Percentiles rank a stretch among this genome's conserved stretches.
These are phyloP conservation scores for Megaceryle maxima DNA, from an alignment of 2,113 vertebrate species.

Conservation along the genomic window DNA sequence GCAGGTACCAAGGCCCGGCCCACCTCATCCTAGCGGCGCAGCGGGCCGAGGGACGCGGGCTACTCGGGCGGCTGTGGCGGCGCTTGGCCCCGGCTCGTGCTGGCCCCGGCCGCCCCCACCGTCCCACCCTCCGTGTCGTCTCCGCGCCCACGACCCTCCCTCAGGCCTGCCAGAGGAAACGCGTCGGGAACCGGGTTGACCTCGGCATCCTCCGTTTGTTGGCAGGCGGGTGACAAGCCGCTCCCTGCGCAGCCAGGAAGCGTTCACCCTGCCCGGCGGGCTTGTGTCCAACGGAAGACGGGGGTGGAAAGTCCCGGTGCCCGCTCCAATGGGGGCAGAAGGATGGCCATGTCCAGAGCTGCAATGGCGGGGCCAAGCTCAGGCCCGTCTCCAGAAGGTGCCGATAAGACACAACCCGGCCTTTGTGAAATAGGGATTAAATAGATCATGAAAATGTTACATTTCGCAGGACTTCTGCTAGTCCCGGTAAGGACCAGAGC, in stretches of 20 bases:
- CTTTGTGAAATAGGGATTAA: too few species aligned
- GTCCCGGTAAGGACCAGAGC: too few species aligned
- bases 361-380: neutral
- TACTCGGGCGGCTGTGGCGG: neutral
- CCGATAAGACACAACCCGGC: too few species aligned
- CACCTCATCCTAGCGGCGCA: slow-evolving; percentile 40
- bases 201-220: slow-evolving; percentile 48
- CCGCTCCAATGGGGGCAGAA: neutral
- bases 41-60: neutral
- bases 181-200: slow-evolving; percentile 22
- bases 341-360: neutral
- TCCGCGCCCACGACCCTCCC: slow-evolving; percentile 24
- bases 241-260: neutral
- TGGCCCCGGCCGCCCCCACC: neutral
- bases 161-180: slow-evolving; percentile 57
- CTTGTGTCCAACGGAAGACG: neutral
- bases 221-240: neutral
- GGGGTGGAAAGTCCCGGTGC: neutral
- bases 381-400: too few species aligned
- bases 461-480: too few species aligned
- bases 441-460: too few species aligned
- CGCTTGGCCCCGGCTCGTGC: neutral
- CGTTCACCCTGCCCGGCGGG: neutral
- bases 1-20: slow-evolving; percentile 40
- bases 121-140: neutral